Evolutionary conservation across 2,113 vertebrate species (phyloP), one percentile per base, ranked within the genome.

Genomic region (Xerus inauris): DNA sequence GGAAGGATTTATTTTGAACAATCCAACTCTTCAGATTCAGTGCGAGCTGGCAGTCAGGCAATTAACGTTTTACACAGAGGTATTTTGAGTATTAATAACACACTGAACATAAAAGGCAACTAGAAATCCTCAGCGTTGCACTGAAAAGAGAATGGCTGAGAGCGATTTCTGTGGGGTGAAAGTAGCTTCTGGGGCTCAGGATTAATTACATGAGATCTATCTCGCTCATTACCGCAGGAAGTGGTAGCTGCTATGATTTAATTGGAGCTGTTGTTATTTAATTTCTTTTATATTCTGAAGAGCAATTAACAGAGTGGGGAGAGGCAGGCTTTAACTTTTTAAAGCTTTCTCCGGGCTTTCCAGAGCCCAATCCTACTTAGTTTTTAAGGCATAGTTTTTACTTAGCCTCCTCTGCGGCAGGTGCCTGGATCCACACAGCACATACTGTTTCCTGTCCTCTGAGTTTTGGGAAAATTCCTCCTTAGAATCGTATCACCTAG

Each of bases 181-280:
- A 76, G 86, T 49, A 3, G 26, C 82, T 95, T 88, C 89, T 93
- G 62, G 93, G 93, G 81, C 86, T 96, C 47, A 3, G 26, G 91
- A 95, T 98, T 97, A 97, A 98, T 97, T 97, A 97, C 91, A 83
- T 54, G 91, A 16, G 47, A 91, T 95, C 95, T 54, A 67, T 96
- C 96, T 96, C 57, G 71, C 83, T 97, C 96, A 97, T 97, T 97
- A 95, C 95, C 87, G 64, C n/a, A 71, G 95, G 96, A 97, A 96
- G 96, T 94, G 87, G 91, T 96, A 94, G 65, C 96, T 96, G 91
- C 75, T 96, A 94, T 94, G 96, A 96, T 96, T 95, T 97, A 96
- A 97, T 95, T 96, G 97, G 71, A 84, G 64, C 87, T 83, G 91
- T 98, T 97, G 91, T 97, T 97, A 96, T 94, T 98, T 97, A 97